phyloP scores from a whole-genome alignment of 2,797 vertebrate genomes.

The Rhabdophis nuchalis region DNA sequence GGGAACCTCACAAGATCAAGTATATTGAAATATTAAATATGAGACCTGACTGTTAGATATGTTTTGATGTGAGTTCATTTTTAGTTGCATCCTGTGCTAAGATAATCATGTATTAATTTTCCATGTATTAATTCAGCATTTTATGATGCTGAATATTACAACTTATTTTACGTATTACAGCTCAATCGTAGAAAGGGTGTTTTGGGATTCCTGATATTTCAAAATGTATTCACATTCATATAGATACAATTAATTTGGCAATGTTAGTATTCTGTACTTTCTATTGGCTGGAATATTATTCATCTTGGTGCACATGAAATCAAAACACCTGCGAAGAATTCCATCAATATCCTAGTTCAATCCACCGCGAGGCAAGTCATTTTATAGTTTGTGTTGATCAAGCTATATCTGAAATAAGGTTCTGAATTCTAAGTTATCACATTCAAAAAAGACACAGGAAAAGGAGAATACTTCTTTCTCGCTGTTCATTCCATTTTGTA shows the following conservation, averaged over 20 bases:
- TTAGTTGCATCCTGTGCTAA: not conserved
- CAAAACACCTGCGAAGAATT: not conserved
- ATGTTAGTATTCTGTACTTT: not conserved
- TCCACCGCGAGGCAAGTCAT: not conserved
- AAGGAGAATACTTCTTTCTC: not conserved
- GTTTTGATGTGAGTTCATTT: not conserved
- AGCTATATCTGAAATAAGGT: too few species aligned
- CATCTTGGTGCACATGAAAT: not conserved
- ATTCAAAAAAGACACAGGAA: not conserved
- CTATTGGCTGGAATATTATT: not conserved
- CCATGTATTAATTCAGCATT: too few species aligned
- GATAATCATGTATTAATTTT: not conserved
- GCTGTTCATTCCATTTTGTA: conserved; percentile 21
- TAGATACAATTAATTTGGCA: not conserved
- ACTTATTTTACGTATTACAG: not conserved
- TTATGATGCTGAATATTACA: not conserved
- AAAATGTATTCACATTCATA: not conserved
- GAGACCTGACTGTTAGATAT: not conserved
- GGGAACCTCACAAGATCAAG: not conserved
- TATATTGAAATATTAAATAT: not conserved
- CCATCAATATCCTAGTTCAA: not conserved
- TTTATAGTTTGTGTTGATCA: not conserved
- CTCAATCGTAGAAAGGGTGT: not conserved
- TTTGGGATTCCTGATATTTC: not conserved
- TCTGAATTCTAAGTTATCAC: not conserved